Evolutionary conservation across 2,888 invertebrate species (phyloP).

Genomic region (Suillia variegata): DNA sequence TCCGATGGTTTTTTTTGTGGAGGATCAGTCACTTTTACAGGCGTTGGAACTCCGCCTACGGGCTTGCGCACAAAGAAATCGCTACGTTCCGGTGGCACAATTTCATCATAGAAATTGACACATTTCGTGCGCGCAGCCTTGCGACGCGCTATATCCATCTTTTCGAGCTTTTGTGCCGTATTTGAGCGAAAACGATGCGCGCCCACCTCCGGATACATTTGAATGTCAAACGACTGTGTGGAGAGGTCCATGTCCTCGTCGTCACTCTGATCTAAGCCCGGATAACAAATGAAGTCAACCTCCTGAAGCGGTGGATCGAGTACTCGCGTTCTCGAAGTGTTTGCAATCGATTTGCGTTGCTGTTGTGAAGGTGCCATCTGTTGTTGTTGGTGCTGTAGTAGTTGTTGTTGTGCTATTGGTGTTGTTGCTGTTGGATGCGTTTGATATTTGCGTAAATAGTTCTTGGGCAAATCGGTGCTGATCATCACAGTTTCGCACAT

Average conservation of each 20-base stretch:
- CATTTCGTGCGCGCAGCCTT: conserved; percentile 75
- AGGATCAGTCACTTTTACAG: neutral
- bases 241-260: conserved; percentile 73
- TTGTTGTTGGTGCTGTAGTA: conserved; percentile 28
- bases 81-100: conserved; percentile 41
- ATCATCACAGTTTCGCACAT: conserved; percentile 92
- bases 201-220: conserved; percentile 70
- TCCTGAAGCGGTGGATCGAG: conserved; percentile 51
- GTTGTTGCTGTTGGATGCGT: conserved; percentile 10
- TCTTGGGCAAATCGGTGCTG: conserved; percentile 77
- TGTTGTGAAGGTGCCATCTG: conserved; percentile 20
- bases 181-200: conserved; percentile 78
- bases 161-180: conserved; percentile 86
- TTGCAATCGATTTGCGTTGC: conserved; percentile 16
- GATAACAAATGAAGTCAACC: conserved; percentile 69
- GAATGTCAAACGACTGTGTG: conserved; percentile 79
- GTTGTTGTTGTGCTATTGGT: too few relatives aligned
- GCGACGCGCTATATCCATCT: conserved; percentile 84
- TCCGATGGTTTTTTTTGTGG: neutral
- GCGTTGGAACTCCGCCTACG: conserved; percentile 17
- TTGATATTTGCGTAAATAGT: conserved; percentile 64
- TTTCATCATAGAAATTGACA: conserved; percentile 54
- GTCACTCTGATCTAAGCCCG: conserved; percentile 79
- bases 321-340: conserved; percentile 18
- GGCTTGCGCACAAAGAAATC: conserved; percentile 50